Evolutionary conservation across 2,888 invertebrate species (phyloP).

Genomic region (Lasius fuliginosus): DNA sequence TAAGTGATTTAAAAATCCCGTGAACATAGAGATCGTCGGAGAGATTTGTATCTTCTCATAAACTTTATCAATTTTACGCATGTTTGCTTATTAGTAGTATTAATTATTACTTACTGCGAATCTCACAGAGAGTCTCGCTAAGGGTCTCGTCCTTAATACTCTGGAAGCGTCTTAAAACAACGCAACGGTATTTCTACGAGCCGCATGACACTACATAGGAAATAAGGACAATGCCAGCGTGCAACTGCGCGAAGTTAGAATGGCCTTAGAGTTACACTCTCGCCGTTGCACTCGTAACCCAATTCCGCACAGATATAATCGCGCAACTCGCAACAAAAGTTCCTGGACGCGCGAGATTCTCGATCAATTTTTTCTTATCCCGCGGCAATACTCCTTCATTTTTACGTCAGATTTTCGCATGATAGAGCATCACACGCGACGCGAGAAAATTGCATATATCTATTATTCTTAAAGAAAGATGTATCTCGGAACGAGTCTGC

Average conservation of each 20-base stretch:
- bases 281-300: slow-evolving; percentile 72
- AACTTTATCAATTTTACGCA: slow-evolving; percentile 4
- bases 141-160: slow-evolving; percentile 5
- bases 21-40: not conserved
- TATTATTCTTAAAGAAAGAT: slow-evolving; percentile 1
- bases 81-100: not conserved
- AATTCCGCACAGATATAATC: slow-evolving; percentile 73
- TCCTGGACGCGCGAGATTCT: not conserved
- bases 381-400: not conserved
- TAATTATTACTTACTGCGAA: not conserved
- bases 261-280: slow-evolving; percentile 60
- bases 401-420: not conserved
- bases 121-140: not conserved
- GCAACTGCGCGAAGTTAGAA: slow-evolving; percentile 48
- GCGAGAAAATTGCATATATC: not conserved
- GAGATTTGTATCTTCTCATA: not conserved
- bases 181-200: slow-evolving; percentile 41
- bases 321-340: slow-evolving; percentile 56
- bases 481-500: slow-evolving; percentile 19
- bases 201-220: slow-evolving; percentile 34
- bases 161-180: slow-evolving; percentile 19
- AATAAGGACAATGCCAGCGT: slow-evolving; percentile 46
- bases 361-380: slow-evolving; percentile 38
- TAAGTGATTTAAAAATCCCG: no score
- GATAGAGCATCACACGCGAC: not conserved